These are phyloP conservation scores for Eristalis tenax DNA, from an alignment of 2,888 invertebrate species.

Conservation along the genomic window DNA sequence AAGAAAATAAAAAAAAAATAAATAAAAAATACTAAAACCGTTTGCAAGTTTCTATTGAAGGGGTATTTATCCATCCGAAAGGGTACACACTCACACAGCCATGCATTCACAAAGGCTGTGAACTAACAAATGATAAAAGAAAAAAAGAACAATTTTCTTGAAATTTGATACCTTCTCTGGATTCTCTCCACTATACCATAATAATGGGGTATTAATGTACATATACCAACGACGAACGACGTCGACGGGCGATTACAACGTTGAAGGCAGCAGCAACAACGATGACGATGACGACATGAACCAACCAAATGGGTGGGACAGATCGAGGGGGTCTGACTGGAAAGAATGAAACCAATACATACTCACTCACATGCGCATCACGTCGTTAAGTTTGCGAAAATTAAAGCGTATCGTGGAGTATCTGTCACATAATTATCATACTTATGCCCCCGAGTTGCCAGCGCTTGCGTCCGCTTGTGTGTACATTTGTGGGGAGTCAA, in stretches of 20 bases:
- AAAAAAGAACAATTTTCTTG: conserved; percentile 69
- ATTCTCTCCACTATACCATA: conserved; percentile 66
- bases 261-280: conserved; percentile 1
- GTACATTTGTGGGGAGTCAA: conserved; percentile 28
- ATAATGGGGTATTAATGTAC: conserved; percentile 71
- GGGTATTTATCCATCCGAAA: conserved; percentile 56
- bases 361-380: background rate
- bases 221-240: conserved; percentile 35
- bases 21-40: conserved; percentile 31
- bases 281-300: conserved; percentile 12
- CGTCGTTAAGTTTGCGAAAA: conserved; percentile 43
- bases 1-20: conserved; percentile 14
- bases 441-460: background rate
- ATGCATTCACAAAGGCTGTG: conserved; percentile 26
- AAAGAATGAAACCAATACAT: conserved; percentile 24
- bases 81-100: conserved; percentile 40
- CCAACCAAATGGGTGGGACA: background rate
- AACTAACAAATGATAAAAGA: conserved; percentile 53
- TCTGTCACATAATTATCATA: conserved; percentile 24
- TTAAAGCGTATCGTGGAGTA: conserved; percentile 56
- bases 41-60: conserved; percentile 66
- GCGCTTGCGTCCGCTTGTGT: background rate
- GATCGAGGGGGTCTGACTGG: conserved; percentile 5
- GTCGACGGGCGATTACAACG: conserved; percentile 29
- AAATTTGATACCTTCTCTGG: conserved; percentile 65